These are phyloP conservation scores for Heliconius charithonia DNA, from an alignment of 2,888 invertebrate genomes.

Conservation along the genomic window DNA sequence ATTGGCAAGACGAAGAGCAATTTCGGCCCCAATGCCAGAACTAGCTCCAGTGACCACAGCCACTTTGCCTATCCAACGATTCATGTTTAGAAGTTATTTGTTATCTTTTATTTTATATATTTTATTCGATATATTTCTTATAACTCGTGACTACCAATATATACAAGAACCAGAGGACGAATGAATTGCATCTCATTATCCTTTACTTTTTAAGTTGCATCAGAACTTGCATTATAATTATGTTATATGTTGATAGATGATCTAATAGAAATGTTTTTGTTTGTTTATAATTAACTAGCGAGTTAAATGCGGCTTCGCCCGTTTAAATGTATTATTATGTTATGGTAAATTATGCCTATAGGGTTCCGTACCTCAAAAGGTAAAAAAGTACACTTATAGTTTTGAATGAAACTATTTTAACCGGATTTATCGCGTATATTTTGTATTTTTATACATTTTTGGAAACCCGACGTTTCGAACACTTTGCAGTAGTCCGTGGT, in stretches of 20 bases:
- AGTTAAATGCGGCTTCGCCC: too few species aligned
- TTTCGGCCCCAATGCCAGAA: slow-evolving; percentile 82
- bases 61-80: slow-evolving; percentile 82
- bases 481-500: too few species aligned
- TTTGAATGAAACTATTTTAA: too few species aligned
- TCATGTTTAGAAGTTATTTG: slow-evolving; percentile 54
- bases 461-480: too few species aligned
- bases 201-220: background rate
- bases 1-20: slow-evolving; percentile 61
- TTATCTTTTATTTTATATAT: too few species aligned
- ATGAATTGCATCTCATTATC: background rate
- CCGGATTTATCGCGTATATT: too few species aligned
- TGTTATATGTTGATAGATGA: background rate
- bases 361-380: too few species aligned
- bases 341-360: too few species aligned
- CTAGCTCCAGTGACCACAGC: slow-evolving; percentile 87
- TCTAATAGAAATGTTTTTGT: background rate
- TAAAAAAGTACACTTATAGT: too few species aligned
- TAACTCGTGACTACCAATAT: background rate
- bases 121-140: background rate
- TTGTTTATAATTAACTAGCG: background rate
- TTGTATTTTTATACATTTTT: too few species aligned
- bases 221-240: background rate
- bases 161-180: background rate
- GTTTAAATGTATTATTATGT: too few species aligned